These are phyloP conservation scores for Carollia perspicillata DNA, from an alignment of 2,113 vertebrate genomes.

Conservation along the genomic window DNA sequence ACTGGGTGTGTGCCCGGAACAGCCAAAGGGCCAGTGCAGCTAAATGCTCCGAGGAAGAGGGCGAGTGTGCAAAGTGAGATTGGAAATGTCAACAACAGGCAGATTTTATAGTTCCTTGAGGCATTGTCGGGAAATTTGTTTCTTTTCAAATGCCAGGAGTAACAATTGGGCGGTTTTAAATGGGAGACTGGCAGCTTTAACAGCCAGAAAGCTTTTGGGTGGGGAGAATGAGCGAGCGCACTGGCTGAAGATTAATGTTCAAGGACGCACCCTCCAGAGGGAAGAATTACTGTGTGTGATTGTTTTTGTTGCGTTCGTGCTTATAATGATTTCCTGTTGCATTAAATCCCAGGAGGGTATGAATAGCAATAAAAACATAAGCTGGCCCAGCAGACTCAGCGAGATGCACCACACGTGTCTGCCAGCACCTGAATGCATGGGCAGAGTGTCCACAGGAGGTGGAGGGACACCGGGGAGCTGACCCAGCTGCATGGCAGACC, in stretches of 20 bases:
- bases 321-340: background rate
- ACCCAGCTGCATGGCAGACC: background rate
- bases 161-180: background rate
- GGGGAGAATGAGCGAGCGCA: background rate
- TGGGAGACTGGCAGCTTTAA: background rate
- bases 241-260: background rate
- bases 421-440: background rate
- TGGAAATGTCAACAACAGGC: background rate
- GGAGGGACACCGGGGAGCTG: background rate
- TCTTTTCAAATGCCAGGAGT: constrained; percentile 8
- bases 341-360: background rate
- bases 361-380: background rate
- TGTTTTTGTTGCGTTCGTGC: background rate
- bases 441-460: background rate
- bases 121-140: background rate
- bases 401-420: background rate
- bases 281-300: background rate
- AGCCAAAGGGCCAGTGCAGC: rapidly evolving
- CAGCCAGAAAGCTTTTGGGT: background rate
- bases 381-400: background rate
- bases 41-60: background rate
- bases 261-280: background rate
- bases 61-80: rapidly evolving
- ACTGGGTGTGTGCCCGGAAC: no score
- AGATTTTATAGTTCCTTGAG: background rate